phyloP scores from a whole-genome alignment of 2,797 vertebrate species.

The Podargus strigoides region DNA sequence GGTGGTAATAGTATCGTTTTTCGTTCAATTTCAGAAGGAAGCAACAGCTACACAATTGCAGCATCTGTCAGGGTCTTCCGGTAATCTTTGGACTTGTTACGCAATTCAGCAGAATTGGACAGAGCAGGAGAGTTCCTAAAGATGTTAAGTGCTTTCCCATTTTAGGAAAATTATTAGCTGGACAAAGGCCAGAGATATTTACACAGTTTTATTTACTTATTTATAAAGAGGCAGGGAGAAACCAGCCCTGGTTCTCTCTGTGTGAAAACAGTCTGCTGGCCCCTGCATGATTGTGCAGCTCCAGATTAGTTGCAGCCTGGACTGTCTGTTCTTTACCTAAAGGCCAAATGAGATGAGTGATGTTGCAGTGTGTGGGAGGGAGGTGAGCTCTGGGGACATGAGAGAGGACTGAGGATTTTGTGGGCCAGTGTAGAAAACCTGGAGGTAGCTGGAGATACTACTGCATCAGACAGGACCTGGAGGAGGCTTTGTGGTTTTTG shows the following conservation, averaged over 20 bases:
- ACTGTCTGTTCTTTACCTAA: neutral
- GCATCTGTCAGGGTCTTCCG: neutral
- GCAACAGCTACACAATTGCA: neutral
- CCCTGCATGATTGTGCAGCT: neutral
- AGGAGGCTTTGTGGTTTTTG: neutral
- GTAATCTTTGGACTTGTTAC: neutral
- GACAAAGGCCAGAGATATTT: neutral
- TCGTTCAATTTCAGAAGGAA: neutral
- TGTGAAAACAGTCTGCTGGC: neutral
- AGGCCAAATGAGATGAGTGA: neutral
- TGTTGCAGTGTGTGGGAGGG: neutral
- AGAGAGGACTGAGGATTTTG: neutral
- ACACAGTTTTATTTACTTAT: neutral
- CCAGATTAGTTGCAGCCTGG: neutral
- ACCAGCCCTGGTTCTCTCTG: accelerated
- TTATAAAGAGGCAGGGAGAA: neutral
- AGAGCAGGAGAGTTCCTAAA: neutral
- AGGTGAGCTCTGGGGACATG: neutral
- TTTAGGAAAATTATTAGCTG: neutral
- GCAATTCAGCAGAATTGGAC: neutral
- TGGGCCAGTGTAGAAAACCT: neutral
- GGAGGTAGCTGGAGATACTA: neutral
- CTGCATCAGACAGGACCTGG: neutral
- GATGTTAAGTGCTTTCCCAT: neutral
- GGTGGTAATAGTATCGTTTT: accelerated